Evolutionary conservation across 2,797 vertebrate species (phyloP), one percentile per base, ranked within the genome.

Genomic region (Scleropages formosus): DNA sequence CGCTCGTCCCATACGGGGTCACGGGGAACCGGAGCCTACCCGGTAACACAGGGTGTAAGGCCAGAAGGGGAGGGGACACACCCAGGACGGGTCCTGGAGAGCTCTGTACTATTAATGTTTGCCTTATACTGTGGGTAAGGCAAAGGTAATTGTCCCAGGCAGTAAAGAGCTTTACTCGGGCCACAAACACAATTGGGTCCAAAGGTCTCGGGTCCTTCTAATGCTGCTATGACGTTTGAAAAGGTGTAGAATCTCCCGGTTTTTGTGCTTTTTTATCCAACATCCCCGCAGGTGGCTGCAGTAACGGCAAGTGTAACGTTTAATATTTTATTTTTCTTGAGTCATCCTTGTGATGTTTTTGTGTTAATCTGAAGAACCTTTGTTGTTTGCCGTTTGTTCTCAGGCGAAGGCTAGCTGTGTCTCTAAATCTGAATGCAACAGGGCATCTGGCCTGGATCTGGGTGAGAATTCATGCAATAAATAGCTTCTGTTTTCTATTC

Each of bases 401-500:
- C n/a, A 51, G 20, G 15, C 10, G n/a, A 49, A 24, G 20, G 66
- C 3, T 68, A 2, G 11, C 18, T 51, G 11, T 7, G 39, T 22
- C 8, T 15, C n/a, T 18, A 6, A 18, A 13, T 15, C 56, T 20
- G 49, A 12, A 22, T 53, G 66, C 68, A 18, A 22, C 4, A 15
- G 22, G 22, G 53, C 49, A 22, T 24, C 22, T 53, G 49, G 68
- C 70, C 31, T 53, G 26, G 53, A 3, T 53, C 70, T 49, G 56
- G 68, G 68, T 70, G 68, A 70, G 68, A 51, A 31, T 53, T 64
- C 13, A 56, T 46, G 16, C 69, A 46, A 49, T 53, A n/a, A 4
- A 46, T 20, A 4, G 26, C 63, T 53, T 15, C 24, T 69, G 22
- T 11, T 46, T 70, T 8, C 27, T 18, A n/a, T 69, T 12, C 3